Evolutionary conservation across 2,113 vertebrate genomes (phyloP).

Genomic region (Galbula dea): DNA sequence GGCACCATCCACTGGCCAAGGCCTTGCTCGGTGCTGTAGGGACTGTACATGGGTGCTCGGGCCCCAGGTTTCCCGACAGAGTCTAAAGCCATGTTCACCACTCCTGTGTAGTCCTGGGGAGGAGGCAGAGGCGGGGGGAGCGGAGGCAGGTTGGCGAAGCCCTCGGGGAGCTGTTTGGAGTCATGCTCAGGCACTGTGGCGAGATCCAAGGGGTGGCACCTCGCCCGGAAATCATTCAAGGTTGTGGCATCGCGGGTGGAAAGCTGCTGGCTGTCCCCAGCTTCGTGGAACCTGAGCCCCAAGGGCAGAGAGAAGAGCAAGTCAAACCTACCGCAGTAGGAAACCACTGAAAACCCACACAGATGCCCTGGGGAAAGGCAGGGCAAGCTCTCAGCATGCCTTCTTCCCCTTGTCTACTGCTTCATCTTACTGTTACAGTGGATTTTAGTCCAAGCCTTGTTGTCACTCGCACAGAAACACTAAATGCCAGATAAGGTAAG

Average conservation of each 20-base stretch:
- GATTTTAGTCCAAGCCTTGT: not conserved
- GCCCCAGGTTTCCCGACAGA: constrained; percentile 72
- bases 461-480: not conserved
- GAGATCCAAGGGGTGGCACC: constrained; percentile 73
- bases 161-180: constrained; percentile 61
- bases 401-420: not conserved
- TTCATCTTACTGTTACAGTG: not conserved
- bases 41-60: constrained; percentile 77
- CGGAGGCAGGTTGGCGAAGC: constrained; percentile 53
- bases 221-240: constrained; percentile 64
- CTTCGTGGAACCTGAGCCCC: constrained; percentile 51
- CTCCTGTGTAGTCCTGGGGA: constrained; percentile 80
- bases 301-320: not conserved
- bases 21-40: constrained; percentile 77
- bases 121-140: constrained; percentile 55
- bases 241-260: not conserved
- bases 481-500: not conserved
- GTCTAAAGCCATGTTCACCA: constrained; percentile 78
- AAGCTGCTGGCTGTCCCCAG: constrained; percentile 29
- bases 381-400: not conserved
- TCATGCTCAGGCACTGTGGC: constrained; percentile 76
- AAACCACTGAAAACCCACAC: constrained; percentile 12
- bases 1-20: constrained; percentile 82
- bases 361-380: not conserved
- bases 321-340: constrained; percentile 64